phyloP scores from a whole-genome alignment of 2,797 vertebrate species.

The Gallirallus australis region DNA sequence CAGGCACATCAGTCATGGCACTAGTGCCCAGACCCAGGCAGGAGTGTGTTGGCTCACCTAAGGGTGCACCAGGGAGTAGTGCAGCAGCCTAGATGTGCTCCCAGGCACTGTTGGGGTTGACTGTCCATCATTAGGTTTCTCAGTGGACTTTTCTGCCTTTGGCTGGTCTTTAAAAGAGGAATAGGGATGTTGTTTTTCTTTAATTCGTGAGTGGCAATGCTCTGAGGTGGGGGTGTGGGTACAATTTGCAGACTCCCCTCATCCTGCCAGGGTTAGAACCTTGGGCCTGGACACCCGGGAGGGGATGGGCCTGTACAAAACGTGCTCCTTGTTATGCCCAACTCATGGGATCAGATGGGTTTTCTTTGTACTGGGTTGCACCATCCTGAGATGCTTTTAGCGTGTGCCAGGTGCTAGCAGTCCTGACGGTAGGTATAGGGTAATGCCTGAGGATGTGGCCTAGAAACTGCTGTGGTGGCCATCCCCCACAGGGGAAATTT shows the following conservation, averaged over 20 bases:
- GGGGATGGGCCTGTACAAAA: background rate
- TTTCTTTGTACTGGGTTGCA: background rate
- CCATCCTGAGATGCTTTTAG: background rate
- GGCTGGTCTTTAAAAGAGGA: background rate
- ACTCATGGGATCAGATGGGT: background rate
- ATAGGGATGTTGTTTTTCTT: background rate
- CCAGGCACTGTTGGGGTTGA: background rate
- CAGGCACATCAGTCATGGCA: fast-evolving
- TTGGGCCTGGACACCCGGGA: background rate
- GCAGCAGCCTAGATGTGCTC: background rate
- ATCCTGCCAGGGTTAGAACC: background rate
- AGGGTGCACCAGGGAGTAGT: too few relatives aligned
- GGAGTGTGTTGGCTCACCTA: fast-evolving
- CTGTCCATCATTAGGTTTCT: background rate
- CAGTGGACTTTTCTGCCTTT: background rate
- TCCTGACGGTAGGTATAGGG: background rate
- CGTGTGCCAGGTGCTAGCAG: background rate
- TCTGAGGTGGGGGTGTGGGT: background rate
- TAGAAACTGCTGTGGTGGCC: background rate
- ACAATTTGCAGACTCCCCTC: background rate
- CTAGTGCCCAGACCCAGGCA: too few relatives aligned
- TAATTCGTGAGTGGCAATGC: background rate
- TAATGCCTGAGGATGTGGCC: background rate
- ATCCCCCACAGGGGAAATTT: background rate
- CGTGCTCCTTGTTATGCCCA: background rate